Evolutionary conservation across 2,888 invertebrate genomes (phyloP), one percentile per base, ranked within the genome.

Genomic region (Apodemia mormo): DNA sequence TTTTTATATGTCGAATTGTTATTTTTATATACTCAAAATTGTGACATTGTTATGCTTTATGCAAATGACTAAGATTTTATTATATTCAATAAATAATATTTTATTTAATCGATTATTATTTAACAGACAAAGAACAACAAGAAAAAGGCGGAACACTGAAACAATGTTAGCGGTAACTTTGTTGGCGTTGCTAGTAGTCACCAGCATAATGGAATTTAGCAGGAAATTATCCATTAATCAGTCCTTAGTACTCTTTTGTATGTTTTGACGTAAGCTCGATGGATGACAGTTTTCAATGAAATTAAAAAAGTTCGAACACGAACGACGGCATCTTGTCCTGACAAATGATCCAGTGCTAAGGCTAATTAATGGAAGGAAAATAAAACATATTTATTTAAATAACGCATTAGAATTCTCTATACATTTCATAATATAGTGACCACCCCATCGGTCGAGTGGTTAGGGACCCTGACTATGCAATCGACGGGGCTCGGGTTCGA

Each of bases 281-380:
- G 79, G 83, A 79, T 81, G 78, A 71, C 73, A 72, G 78, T 80
- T 84, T 85, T 86, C 82, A 79, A 78, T 82, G 81, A 90, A 89
- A 90, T 90, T 89, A 90, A 90, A 90, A 90, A 90, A 89, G 89
- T 90, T 90, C 80, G 70, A 71, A 73, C 70, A 69, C 67, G 70
- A 56, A 33, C 68, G 67, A 58, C 74, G 74, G 73, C 76, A 73
- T 76, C 76, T 76, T 74, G 73, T 65, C 54, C 67, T 70, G 75
- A 76, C 73, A 73, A 73, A 72, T 72, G 75, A 71, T 69, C 61
- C 61, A 37, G 1, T 61, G 61, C 14, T 61, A 37, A 61, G 61
- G 14, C 61, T 61, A 61, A 61, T 61, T 61, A 61, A 61, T 61
- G 33, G 61, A 14, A n/a, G 30, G 33, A 61, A 61, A 61, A 61